Base-by-base conservation (phyloP, 2,797 vertebrate genomes). In the Lateolabrax maculatus region DNA sequence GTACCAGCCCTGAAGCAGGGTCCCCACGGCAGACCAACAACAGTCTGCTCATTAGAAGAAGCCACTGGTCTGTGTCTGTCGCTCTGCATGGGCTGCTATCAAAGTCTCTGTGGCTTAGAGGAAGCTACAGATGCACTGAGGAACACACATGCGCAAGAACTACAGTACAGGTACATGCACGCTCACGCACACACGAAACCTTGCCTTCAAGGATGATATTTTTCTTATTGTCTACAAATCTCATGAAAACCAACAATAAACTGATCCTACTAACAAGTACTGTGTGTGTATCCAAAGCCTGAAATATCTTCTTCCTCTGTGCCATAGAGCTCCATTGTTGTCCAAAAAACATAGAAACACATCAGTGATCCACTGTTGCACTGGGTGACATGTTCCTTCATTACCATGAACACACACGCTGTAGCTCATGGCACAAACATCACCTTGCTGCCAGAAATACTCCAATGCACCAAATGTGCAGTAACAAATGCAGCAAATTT, bases 1-100 rank as follows among this genome's bases (percentile, higher is more conserved):
- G 79, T 76, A 68, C 56, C 65, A 71, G 71, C 73, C 79, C 75
- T 66, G 75, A 86, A 73, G 84, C 83, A 56, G 78, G 61, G 81
- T 93, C 87, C 91, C 88, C 55, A 84, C 51, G 78, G 89, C 79
- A 66, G 84, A 87, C 74, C 75, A 82, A 88, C 89, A 88, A 89
- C 93, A 91, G 90, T 88, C 86, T 94, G 91, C 92, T 95, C 89
- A 92, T 95, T 95, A 94, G 85, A 84, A 89, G 52, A 82, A 92
- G 84, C 85, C 90, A 93, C 49, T 79, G 85, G 85, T 88, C 85
- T 88, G 82, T 91, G 91, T 92, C 86, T 87, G 82, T 46, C 67
- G 81, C 88, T 87, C 85, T 55, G 77, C 74, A 90, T 90, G 83
- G 88, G 57, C 84, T 94, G 78, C 68, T 88, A 80, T 68, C 77